Evolutionary conservation across 2,797 vertebrate genomes (phyloP), one percentile per base, ranked within the genome.

Genomic region (Parambassis ranga): DNA sequence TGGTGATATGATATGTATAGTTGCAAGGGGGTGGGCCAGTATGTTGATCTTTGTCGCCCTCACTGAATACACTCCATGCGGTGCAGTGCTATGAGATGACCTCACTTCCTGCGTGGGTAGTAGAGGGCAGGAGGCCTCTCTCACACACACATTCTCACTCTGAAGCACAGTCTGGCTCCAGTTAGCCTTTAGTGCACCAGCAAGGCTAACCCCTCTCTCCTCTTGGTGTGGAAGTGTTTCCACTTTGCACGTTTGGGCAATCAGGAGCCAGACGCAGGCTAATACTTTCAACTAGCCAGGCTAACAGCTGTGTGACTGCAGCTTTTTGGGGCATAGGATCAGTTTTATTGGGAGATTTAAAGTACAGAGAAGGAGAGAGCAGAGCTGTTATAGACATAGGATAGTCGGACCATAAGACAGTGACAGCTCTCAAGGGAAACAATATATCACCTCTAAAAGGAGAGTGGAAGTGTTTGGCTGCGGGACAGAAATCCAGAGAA

Each of bases 71-170:
- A 81, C 71, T 87, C 81, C 73, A 75, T 65, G 79, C 67, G 26
- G 74, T 20, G 68, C 75, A 55, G 82, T 79, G 77, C 83, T 75
- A 68, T 56, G 74, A 82, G 62, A 78, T 89, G 86, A 88, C 89
- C 87, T 90, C 86, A 90, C 87, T 90, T 92, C 90, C 90, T 92
- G 89, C 90, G 87, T 90, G 87, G 90, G 83, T 88, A 87, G 84
- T 85, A 69, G 62, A 87, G 88, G 83, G 82, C 85, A 84, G 70
- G 67, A 77, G 84, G 75, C 75, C 80, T 84, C 70, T 72, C 50
- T 23, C 38, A 33, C 56, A 50, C 49, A 75, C 61, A 71, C 55
- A 38, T 22, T 75, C 64, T 46, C 62, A 49, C 64, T 62, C 68
- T 74, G 47, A 58, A 72, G 66, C 72, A 51, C 66, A 65, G 76